Evolutionary conservation across 2,113 vertebrate species (phyloP).

Genomic region (Oryctolagus cuniculus): mOryCun1.1 NC_091442.1:37551501-37552000

Average conservation of each 20-base stretch:
- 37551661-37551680: not conserved
- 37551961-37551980: not conserved
- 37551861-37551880: conserved; percentile 20
- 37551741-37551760: not conserved
- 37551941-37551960: not conserved
- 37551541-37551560: no score
- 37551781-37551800: not conserved
- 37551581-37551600: not conserved
- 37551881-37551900: not conserved
- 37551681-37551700: not conserved
- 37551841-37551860: not conserved
- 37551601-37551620: not conserved
- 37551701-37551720: not conserved
- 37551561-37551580: not conserved
- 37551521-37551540: not conserved
- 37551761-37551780: not conserved
- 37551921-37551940: not conserved
- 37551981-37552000: not conserved
- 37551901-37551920: not conserved
- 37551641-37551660: not conserved
- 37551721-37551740: not conserved
- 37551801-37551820: not conserved
- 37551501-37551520: no score
- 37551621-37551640: not conserved
- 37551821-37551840: not conserved